Evolutionary conservation across 2,113 vertebrate species (phyloP).

Genomic region (Fregetta grallaria): DNA sequence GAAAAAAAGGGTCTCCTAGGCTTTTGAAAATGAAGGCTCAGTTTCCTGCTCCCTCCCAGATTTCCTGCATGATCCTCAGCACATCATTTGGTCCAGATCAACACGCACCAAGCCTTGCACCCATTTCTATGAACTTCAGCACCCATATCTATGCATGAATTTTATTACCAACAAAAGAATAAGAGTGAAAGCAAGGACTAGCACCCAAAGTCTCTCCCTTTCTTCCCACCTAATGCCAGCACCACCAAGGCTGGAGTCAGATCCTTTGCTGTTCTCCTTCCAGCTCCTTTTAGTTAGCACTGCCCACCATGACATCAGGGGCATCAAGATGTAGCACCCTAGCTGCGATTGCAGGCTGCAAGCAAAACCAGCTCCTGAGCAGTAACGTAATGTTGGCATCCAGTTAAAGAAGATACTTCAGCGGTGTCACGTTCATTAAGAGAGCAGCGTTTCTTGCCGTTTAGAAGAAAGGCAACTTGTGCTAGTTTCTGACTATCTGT

Average conservation of each 20-base stretch:
- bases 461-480: not conserved
- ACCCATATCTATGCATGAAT: accelerated
- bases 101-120: not conserved
- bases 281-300: not conserved
- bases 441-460: not conserved
- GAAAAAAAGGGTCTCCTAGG: not conserved
- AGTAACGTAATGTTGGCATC: not conserved
- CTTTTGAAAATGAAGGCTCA: not conserved
- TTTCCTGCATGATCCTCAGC: not conserved
- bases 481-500: not conserved
- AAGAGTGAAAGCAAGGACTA: not conserved
- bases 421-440: accelerated
- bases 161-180: not conserved
- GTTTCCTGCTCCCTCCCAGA: not conserved
- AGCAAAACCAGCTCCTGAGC: not conserved
- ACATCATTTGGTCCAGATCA: not conserved
- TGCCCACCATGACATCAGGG: not conserved
- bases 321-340: not conserved
- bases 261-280: not conserved
- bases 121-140: not conserved
- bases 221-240: not conserved
- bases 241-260: not conserved
- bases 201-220: accelerated
- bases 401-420: not conserved
- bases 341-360: not conserved